Evolutionary conservation across 1,140 invertebrate species (phyloP).

Genomic region (Oryctes rhinoceros): DNA sequence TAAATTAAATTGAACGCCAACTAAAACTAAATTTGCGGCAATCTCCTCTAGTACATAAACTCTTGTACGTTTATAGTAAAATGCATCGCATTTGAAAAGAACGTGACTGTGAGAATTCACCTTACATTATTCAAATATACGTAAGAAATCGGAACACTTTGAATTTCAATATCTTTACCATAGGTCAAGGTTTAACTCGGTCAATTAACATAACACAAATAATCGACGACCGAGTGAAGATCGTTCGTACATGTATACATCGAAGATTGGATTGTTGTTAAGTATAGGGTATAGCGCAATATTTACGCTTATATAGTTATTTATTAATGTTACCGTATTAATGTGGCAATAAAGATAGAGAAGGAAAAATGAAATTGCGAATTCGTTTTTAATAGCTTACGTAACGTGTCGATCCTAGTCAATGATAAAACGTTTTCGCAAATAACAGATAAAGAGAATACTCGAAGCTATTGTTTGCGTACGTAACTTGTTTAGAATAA

Average conservation of each 20-base stretch:
- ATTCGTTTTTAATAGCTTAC: background rate
- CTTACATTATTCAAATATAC: constrained; percentile 15
- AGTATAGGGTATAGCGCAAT: too few species aligned
- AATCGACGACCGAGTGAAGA: background rate
- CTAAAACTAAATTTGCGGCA: background rate
- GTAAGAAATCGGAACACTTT: background rate
- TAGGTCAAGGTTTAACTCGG: constrained; percentile 14
- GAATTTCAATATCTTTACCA: constrained; percentile 21
- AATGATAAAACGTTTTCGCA: background rate
- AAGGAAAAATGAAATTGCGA: background rate
- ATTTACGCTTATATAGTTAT: background rate
- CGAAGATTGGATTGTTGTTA: too few species aligned
- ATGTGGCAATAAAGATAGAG: background rate
- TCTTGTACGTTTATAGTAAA: background rate
- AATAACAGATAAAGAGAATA: background rate
- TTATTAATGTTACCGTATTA: background rate
- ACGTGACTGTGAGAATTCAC: constrained; percentile 1
- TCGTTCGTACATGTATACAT: background rate
- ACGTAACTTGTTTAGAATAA: constrained; percentile 9
- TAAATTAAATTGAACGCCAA: background rate
- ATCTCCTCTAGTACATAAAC: background rate
- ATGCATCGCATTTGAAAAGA: background rate
- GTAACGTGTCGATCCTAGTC: background rate
- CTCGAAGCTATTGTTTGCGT: background rate
- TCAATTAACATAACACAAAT: background rate